Base-by-base conservation (phyloP, 2,113 vertebrate species). In the Motacilla tschutschensis region DNA sequence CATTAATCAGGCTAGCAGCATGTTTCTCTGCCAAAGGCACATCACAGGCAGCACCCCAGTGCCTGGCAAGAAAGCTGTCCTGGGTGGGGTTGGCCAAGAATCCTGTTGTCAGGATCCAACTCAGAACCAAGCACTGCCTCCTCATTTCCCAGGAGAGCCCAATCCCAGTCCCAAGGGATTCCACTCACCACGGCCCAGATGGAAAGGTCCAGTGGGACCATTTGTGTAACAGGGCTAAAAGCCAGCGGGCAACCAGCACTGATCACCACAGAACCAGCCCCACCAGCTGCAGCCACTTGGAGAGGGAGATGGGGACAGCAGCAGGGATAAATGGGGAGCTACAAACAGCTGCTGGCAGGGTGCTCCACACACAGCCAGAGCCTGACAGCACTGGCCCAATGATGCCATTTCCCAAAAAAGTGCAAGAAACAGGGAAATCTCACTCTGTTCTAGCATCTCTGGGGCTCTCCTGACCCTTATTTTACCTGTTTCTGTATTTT, bases 331-430 rank as follows among this genome's bases (percentile, higher is more conserved):
- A 21, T 0, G 19, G 13, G 0, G 4, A 46, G 51, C 64, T 41
- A 44, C 72, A 18, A 70, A 48, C 10, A 66, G 63, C 47, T 41
- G 57, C 72, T 41, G 24, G 29, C 5, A 3, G 31, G 0, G 0
- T 1, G 12, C n/a, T 53, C 29, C 11, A 20, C 2, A 38, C 8
- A 2, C 28, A 35, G 69, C 21, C 57, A 4, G 17, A 59, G 43
- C 40, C 14, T 1, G 0, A 31, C 0, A 46, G 24, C 0, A 0
- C 20, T 21, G 36, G 35, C 29, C 26, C 33, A 19, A 78, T 41
- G 50, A 36, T 50, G 36, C 20, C 1, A 1, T 14, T 63, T 44
- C 53, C 62, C 2, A 18, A 14, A 4, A 31, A 50, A 47, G 19
- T 31, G 25, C 17, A 20, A 24, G 38, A 3, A 77, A 7, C 14